Evolutionary conservation across 2,797 vertebrate genomes (phyloP), one percentile per base, ranked within the genome.

Genomic region (Rhabdomys pumilio): DNA sequence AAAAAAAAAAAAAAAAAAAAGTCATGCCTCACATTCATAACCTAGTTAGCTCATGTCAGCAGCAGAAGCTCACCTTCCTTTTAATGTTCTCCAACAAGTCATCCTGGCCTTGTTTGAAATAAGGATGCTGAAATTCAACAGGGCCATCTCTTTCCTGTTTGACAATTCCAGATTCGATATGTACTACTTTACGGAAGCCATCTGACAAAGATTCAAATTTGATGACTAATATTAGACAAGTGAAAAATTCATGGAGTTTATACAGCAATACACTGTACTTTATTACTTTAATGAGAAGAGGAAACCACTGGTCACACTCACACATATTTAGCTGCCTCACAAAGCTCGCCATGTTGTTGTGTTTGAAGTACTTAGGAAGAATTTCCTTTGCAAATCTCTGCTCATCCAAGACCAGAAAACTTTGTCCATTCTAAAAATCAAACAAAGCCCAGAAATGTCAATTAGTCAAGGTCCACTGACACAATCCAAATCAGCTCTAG

Each of bases 271-370:
- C 63, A 53, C n/a, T 75, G 96, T n/a, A n/a, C n/a, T n/a, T n/a
- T n/a, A n/a, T 31, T 90, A 95, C 17, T 7, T 8, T 69, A 86
- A 87, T 59, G 34, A 41, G 12, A 38, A 92, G 89, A 93, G 87
- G 38, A 81, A 96, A 81, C 1, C 44, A 38, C 22, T 44, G 7
- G 61, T 57, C 88, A 59, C 96, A 99, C 99, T 99, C 99, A 99
- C 99, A 99, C 99, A 99, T 99, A 97, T 99, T 99, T 19, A 99
- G 98, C 97, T 99, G 99, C 65, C 99, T 98, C 98, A 99, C 99
- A 98, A 99, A 99, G 97, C 99, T 99, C 95, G 99, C 99, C 99
- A 99, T 99, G 98, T 99, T 99, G 98, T 99, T 99, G 98, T 99
- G 99, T 98, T 99, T 99, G 98, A 99, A 99, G 97, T 99, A 99